Conservation (phyloP, 2,888 invertebrate genomes). For the Abrostola triplasia region DNA sequence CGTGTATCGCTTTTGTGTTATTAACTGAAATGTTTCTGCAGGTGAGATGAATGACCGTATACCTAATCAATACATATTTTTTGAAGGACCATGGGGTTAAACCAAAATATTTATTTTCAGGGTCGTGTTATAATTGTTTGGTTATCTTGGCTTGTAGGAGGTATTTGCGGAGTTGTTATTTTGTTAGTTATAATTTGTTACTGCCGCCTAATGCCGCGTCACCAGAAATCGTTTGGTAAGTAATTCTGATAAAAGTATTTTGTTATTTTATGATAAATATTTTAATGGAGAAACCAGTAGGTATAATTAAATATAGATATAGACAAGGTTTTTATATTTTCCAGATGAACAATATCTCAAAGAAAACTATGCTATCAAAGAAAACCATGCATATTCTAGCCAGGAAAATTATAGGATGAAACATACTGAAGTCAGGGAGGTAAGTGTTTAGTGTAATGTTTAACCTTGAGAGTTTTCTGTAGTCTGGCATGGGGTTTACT, state of each 20-base stretch:
- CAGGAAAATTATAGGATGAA: slow-evolving; percentile 80
- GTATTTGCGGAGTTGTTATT: slow-evolving; percentile 90
- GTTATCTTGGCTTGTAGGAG: slow-evolving; percentile 88
- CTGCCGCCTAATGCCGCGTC: slow-evolving; percentile 91
- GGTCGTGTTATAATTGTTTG: slow-evolving; percentile 87
- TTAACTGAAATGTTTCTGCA: slow-evolving; percentile 86
- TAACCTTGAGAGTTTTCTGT: not conserved
- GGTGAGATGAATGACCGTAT: slow-evolving; percentile 64
- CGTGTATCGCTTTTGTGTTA: slow-evolving; percentile 75
- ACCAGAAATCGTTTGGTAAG: slow-evolving; percentile 91
- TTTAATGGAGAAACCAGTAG: too few relatives aligned
- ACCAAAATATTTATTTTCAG: slow-evolving; percentile 68
- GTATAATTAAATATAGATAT: not conserved
- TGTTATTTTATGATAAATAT: too few relatives aligned
- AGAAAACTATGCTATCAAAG: slow-evolving; percentile 80
- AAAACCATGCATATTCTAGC: slow-evolving; percentile 79
- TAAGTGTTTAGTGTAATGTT: slow-evolving; percentile 41
- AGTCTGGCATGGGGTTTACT: not conserved
- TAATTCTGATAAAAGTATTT: not conserved
- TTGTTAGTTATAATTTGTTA: slow-evolving; percentile 90
- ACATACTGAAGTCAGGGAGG: slow-evolving; percentile 82
- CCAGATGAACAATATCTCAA: slow-evolving; percentile 84
- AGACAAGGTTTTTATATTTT: slow-evolving; percentile 40
- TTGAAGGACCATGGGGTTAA: slow-evolving; percentile 41
- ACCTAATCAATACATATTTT: slow-evolving; percentile 63